phyloP scores from a whole-genome alignment of 2,888 invertebrate species.

The Scrobipalpa atriplicella region DNA sequence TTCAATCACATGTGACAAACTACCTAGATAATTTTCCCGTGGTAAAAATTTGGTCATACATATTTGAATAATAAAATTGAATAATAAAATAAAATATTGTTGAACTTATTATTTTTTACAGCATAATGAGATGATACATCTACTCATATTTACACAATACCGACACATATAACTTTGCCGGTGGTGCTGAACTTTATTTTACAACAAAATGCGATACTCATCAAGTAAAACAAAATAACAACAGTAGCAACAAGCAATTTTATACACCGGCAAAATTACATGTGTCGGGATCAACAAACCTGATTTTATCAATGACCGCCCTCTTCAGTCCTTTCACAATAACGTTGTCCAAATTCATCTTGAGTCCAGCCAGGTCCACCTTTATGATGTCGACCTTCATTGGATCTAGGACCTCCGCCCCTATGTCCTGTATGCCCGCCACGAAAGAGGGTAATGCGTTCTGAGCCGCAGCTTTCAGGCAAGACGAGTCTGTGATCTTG shows the following conservation, averaged over 20 bases:
- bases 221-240: not conserved
- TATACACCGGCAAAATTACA: slow-evolving; percentile 14
- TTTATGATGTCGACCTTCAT: slow-evolving; percentile 53
- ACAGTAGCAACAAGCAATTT: not conserved
- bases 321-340: slow-evolving; percentile 51
- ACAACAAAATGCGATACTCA: not conserved
- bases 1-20: too few species aligned
- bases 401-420: slow-evolving; percentile 56
- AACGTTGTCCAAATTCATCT: slow-evolving; percentile 51
- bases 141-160: not conserved
- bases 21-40: too few species aligned
- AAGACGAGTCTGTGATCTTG: slow-evolving; percentile 48
- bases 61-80: too few species aligned
- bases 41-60: too few species aligned
- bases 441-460: slow-evolving; percentile 42
- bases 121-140: too few species aligned
- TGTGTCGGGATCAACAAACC: slow-evolving; percentile 42
- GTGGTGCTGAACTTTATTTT: not conserved
- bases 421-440: slow-evolving; percentile 56
- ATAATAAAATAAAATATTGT: too few species aligned
- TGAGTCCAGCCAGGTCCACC: slow-evolving; percentile 61
- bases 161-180: not conserved
- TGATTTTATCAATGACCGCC: slow-evolving; percentile 50
- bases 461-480: slow-evolving; percentile 52
- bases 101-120: too few species aligned